Evolutionary conservation across 2,888 invertebrate genomes (phyloP).

Genomic region (Yponomeuta plumbellus): DNA sequence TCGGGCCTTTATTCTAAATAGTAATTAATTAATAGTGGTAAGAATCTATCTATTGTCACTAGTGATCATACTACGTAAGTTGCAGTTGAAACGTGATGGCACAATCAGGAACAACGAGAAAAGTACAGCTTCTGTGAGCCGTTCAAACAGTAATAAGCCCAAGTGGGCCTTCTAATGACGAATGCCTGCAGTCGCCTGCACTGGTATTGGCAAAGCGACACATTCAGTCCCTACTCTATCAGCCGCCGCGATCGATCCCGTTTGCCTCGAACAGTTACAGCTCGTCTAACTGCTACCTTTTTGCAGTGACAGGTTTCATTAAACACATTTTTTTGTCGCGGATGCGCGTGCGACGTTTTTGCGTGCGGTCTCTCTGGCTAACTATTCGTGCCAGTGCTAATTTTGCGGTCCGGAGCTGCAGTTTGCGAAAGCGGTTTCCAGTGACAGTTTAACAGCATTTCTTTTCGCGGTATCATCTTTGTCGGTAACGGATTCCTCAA

Average conservation of each 20-base stretch:
- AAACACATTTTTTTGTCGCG: constrained; percentile 16
- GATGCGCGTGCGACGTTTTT: constrained; percentile 25
- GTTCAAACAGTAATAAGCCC: too few relatives aligned
- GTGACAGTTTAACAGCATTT: constrained; percentile 5
- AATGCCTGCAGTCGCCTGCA: constrained; percentile 4
- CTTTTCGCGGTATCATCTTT: background rate
- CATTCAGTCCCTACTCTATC: constrained; percentile 15
- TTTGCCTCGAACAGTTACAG: constrained; percentile 43
- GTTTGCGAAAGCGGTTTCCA: constrained; percentile 20
- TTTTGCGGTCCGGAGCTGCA: constrained; percentile 35
- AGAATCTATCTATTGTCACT: too few relatives aligned
- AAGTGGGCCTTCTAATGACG: background rate
- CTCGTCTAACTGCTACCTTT: constrained; percentile 24
- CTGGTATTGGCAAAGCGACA: background rate
- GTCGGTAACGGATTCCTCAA: background rate
- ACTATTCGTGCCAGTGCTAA: constrained; percentile 33
- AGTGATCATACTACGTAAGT: too few relatives aligned
- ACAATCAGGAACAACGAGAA: too few relatives aligned
- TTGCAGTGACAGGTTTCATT: constrained; percentile 3
- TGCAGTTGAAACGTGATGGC: too few relatives aligned
- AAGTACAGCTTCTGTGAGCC: too few relatives aligned
- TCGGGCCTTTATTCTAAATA: too few relatives aligned
- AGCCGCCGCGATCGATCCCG: constrained; percentile 42
- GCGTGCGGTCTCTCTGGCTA: constrained; percentile 25
- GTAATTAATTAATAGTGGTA: too few relatives aligned